These are phyloP conservation scores for Amphiprion percula DNA, from an alignment of 2,113 vertebrate genomes.

Conservation along the genomic window DNA sequence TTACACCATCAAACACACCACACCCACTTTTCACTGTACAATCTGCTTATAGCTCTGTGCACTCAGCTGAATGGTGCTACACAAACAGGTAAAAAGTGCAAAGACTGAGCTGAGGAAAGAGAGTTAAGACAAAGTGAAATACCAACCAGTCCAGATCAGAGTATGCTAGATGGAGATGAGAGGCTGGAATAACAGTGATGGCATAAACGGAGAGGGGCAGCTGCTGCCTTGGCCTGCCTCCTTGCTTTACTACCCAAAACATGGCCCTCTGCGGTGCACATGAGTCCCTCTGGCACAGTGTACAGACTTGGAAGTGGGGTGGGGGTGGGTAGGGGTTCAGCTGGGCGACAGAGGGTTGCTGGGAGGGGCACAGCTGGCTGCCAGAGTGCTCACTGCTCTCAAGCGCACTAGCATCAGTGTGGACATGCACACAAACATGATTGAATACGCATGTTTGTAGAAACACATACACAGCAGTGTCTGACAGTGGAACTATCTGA, in stretches of 20 bases:
- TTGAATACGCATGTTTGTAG: not conserved
- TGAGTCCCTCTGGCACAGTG: slow-evolving; percentile 79
- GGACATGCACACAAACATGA: slow-evolving; percentile 27
- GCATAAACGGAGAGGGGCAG: slow-evolving; percentile 64
- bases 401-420: slow-evolving; percentile 13
- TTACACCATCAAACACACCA: slow-evolving; percentile 41
- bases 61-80: slow-evolving; percentile 13
- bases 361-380: slow-evolving; percentile 82
- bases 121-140: slow-evolving; percentile 28
- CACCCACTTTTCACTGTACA: slow-evolving; percentile 43
- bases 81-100: slow-evolving; percentile 10
- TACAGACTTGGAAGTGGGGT: slow-evolving; percentile 36
- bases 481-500: not conserved
- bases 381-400: slow-evolving; percentile 64
- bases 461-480: not conserved
- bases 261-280: slow-evolving; percentile 75
- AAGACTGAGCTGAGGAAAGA: not conserved
- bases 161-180: slow-evolving; percentile 50
- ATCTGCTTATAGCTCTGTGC: slow-evolving; percentile 23
- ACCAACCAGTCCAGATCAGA: slow-evolving; percentile 42
- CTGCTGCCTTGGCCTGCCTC: slow-evolving; percentile 73
- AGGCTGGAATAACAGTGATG: slow-evolving; percentile 54
- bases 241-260: slow-evolving; percentile 69
- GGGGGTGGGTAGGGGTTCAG: slow-evolving; percentile 58
- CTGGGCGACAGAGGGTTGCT: slow-evolving; percentile 78